phyloP scores from a whole-genome alignment of 2,113 vertebrate species.

The Nycticryphes semicollaris region DNA sequence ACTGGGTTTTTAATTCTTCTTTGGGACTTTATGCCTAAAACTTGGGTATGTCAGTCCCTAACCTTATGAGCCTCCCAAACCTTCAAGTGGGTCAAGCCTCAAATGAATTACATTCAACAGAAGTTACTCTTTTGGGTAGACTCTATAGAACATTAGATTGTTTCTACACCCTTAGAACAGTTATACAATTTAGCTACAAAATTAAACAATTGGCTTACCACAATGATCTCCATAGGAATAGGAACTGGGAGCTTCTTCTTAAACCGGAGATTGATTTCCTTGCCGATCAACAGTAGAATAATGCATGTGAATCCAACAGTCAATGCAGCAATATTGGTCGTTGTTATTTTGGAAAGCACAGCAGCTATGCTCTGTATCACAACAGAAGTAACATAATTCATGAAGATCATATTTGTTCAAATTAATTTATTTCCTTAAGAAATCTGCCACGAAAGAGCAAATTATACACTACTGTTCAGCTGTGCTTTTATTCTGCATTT shows the following conservation, averaged over 20 bases:
- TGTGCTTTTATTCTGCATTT: not conserved
- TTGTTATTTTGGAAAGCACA: constrained; percentile 82
- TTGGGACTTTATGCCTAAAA: not conserved
- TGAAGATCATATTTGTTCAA: not conserved
- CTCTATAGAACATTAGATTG: not conserved
- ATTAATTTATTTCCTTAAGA: not conserved
- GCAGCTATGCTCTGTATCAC: constrained; percentile 83
- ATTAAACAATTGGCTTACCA: constrained; percentile 75
- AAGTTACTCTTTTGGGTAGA: not conserved
- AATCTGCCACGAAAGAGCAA: not conserved
- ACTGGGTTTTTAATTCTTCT: not conserved
- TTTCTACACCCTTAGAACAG: not conserved
- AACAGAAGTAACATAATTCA: constrained; percentile 11
- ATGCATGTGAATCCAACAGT: constrained; percentile 84
- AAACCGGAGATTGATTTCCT: constrained; percentile 89
- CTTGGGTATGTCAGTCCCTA: not conserved
- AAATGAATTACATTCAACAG: not conserved
- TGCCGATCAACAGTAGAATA: constrained; percentile 84
- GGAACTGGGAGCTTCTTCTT: constrained; percentile 91
- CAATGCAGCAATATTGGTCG: constrained; percentile 84
- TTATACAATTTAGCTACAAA: not conserved
- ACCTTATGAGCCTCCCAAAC: not conserved
- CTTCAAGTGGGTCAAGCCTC: not conserved
- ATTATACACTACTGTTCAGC: not conserved
- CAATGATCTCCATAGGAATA: constrained; percentile 95